Evolutionary conservation across 2,888 invertebrate species (phyloP).

Genomic region (Agriotes lineatus): DNA sequence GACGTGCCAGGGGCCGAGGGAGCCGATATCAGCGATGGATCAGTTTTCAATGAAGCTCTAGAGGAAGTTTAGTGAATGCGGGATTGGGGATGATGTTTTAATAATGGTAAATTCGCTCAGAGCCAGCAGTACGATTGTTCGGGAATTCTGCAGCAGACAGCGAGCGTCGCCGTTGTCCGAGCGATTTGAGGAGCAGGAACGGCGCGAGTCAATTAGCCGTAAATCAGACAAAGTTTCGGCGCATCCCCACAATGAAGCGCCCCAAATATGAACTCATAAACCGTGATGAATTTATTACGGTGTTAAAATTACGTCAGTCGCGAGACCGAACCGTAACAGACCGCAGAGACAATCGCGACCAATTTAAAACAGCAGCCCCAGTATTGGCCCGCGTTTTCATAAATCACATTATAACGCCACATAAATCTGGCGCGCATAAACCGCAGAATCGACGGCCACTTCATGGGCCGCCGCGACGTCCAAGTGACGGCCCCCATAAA

Average conservation of each 20-base stretch:
- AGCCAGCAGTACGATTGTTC: conserved; percentile 49
- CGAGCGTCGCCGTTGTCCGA: conserved; percentile 47
- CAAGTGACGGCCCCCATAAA: conserved; percentile 59
- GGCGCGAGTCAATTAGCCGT: conserved; percentile 53
- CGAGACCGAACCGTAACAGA: conserved; percentile 47
- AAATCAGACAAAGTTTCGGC: conserved; percentile 53
- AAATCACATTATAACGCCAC: conserved; percentile 63
- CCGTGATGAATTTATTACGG: conserved; percentile 53
- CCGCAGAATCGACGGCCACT: conserved; percentile 60
- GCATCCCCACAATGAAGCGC: conserved; percentile 47
- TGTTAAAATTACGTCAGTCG: conserved; percentile 52
- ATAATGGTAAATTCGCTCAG: conserved; percentile 54
- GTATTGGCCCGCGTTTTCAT: conserved; percentile 59
- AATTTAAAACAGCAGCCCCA: conserved; percentile 46
- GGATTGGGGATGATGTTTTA: conserved; percentile 51
- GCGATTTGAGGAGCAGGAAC: conserved; percentile 42
- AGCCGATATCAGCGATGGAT: conserved; percentile 50
- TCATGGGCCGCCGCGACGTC: conserved; percentile 58
- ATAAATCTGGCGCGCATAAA: conserved; percentile 63
- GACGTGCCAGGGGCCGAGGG: conserved; percentile 49
- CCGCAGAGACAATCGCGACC: conserved; percentile 48
- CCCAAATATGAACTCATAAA: conserved; percentile 51
- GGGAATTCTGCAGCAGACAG: conserved; percentile 37
- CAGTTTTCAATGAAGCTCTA: conserved; percentile 53
- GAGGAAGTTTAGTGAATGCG: conserved; percentile 47